phyloP scores from a whole-genome alignment of 2,797 vertebrate species.

The Bryconaethiops microstoma region DNA sequence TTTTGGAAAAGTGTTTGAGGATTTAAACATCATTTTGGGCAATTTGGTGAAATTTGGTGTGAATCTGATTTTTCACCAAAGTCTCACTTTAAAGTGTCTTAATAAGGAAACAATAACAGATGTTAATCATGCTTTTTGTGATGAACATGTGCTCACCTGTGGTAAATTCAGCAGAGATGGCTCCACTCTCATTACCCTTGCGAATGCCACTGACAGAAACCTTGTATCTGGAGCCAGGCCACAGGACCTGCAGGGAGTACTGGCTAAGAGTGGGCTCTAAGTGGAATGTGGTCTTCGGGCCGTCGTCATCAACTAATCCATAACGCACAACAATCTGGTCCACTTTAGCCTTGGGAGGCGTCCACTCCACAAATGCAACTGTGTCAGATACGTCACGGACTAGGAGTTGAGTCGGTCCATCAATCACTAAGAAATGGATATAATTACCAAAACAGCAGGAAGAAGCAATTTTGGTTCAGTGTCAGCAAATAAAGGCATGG shows the following conservation, averaged over 20 bases:
- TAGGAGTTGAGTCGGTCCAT: conserved; percentile 89
- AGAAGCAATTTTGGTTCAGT: too few species aligned
- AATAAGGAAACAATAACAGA: not conserved
- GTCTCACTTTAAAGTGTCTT: not conserved
- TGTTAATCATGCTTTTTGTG: conserved; percentile 22
- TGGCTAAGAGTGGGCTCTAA: conserved; percentile 95
- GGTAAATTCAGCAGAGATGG: conserved; percentile 84
- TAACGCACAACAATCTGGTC: conserved; percentile 93
- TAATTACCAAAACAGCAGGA: too few species aligned
- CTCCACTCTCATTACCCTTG: conserved; percentile 86
- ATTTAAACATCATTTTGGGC: too few species aligned
- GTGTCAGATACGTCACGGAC: conserved; percentile 94
- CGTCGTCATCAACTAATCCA: conserved; percentile 84
- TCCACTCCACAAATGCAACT: conserved; percentile 97
- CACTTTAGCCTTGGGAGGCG: conserved; percentile 87
- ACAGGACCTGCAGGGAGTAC: conserved; percentile 91
- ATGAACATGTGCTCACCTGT: conserved; percentile 84
- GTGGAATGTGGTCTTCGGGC: conserved; percentile 89
- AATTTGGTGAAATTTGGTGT: too few species aligned
- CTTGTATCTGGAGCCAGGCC: conserved; percentile 87
- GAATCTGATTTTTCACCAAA: not conserved
- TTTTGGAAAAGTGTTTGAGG: too few species aligned
- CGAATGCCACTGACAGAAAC: conserved; percentile 86
- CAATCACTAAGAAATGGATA: conserved; percentile 82
- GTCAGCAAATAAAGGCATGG: too few species aligned